Percentiles rank a stretch among this genome's conserved stretches.
Evolutionary conservation across 2,888 invertebrate genomes (phyloP).

Genomic region (Torymus aiolomorphi): DNA sequence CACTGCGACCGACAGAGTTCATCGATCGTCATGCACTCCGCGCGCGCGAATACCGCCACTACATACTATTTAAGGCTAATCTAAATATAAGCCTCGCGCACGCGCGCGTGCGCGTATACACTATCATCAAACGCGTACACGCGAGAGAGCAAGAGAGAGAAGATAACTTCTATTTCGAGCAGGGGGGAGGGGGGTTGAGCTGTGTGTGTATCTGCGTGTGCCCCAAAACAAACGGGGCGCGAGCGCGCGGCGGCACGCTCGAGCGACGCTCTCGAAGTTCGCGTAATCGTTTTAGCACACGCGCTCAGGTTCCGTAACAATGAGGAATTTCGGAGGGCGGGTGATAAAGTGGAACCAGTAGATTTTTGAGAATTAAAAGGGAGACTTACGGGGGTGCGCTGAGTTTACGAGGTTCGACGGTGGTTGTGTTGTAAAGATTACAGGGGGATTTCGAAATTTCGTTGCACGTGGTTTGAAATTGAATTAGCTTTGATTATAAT

Average conservation of each 20-base stretch:
- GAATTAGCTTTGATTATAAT: no score
- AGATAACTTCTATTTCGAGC: constrained; percentile 53
- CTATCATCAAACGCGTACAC: constrained; percentile 38
- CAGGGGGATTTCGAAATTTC: no score
- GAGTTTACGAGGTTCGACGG: no score
- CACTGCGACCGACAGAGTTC: constrained; percentile 59
- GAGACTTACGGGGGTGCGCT: no score
- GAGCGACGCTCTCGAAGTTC: neutral
- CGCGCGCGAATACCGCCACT: constrained; percentile 8
- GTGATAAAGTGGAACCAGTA: neutral
- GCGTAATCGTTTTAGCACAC: constrained; percentile 16
- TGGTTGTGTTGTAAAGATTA: no score
- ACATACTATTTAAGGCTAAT: constrained; percentile 42
- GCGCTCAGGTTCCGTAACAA: neutral
- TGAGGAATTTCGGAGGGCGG: neutral
- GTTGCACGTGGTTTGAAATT: no score
- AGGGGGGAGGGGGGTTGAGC: no score
- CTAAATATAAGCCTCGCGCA: constrained; percentile 34
- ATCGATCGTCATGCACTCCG: constrained; percentile 36
- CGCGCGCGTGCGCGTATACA: neutral
- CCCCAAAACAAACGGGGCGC: constrained; percentile 30
- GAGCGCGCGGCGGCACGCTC: neutral
- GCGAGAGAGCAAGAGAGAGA: no score
- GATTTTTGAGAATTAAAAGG: no score
- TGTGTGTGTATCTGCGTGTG: no score